Conservation (phyloP, 2,888 invertebrate species). For the Drosophila nr. medialis region DNA sequence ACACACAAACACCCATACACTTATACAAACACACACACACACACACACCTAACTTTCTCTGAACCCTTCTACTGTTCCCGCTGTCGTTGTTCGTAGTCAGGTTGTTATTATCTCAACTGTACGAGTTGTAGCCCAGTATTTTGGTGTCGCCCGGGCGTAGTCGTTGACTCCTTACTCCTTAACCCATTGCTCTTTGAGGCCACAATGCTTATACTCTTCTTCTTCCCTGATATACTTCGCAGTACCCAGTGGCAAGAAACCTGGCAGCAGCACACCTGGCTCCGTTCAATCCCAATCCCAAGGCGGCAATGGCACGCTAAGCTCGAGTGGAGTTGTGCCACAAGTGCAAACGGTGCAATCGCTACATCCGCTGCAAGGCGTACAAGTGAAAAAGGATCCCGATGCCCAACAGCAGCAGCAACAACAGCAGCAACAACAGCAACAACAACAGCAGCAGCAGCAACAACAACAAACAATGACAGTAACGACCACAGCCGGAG, state of each 20-base stretch:
- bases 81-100: constrained; percentile 29
- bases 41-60: constrained; percentile 5
- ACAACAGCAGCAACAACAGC: constrained; percentile 74
- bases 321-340: constrained; percentile 73
- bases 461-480: constrained; percentile 68
- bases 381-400: constrained; percentile 85
- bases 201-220: constrained; percentile 11
- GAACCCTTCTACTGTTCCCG: constrained; percentile 1
- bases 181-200: constrained; percentile 1
- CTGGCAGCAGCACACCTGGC: constrained; percentile 56
- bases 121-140: constrained; percentile 8
- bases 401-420: constrained; percentile 82
- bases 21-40: not conserved
- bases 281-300: constrained; percentile 47
- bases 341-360: constrained; percentile 84
- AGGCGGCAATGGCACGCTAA: constrained; percentile 51
- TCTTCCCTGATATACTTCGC: constrained; percentile 35
- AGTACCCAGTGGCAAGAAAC: constrained; percentile 75
- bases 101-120: constrained; percentile 25
- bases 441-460: constrained; percentile 71
- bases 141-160: constrained; percentile 37
- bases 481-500: constrained; percentile 62
- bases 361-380: constrained; percentile 83
- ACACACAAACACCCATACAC: not conserved
- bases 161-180: constrained; percentile 8